Base-by-base conservation (phyloP, 2,113 vertebrate species). In the Ammodytes marinus region DNA sequence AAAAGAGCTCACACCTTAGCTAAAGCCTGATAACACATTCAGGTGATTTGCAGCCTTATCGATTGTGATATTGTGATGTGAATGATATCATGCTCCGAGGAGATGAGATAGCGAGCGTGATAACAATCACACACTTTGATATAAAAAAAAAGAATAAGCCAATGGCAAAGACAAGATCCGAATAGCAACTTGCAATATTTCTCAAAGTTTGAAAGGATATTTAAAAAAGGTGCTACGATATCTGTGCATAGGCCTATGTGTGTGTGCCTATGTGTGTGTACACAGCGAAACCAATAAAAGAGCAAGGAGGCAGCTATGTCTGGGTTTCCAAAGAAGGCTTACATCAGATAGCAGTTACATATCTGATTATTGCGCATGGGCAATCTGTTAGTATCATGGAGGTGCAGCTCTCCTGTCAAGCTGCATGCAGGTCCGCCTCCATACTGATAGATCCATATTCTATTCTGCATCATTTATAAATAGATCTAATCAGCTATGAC, bases 321-420 rank as follows among this genome's bases (percentile, higher is more conserved):
- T 74, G 5, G 61, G 63, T 76, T 87, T 86, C 82, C 83, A 83
- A 88, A 89, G 70, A 63, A 81, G 77, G 77, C 87, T 81, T 81
- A 78, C 84, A 92, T 92, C 89, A 88, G 92, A 93, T 93, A 91
- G 66, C 75, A 69, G 78, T 60, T 84, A 85, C 72, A 89, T 86
- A 91, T 92, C 90, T 90, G 91, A 93, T 93, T 89, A 89, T 86
- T 89, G 88, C 82, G 80, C 90, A 79, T 86, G 90, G 74, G 84
- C 86, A 91, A 90, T 92, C 84, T 88, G 89, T 91, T 92, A 58
- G 82, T 64, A 86, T 82, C 86, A 73, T 10, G 67, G 80, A 84
- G 79, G 77, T 89, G 86, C 86, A 84, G 85, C 83, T 78, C 79
- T 75, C 17, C 74, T 83, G 85, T 79, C 87, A 83, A 74, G 52